Percentiles rank a stretch among this genome's conserved stretches.
phyloP scores from a whole-genome alignment of 2,888 invertebrate species.

The Hydriomena furcata region DNA sequence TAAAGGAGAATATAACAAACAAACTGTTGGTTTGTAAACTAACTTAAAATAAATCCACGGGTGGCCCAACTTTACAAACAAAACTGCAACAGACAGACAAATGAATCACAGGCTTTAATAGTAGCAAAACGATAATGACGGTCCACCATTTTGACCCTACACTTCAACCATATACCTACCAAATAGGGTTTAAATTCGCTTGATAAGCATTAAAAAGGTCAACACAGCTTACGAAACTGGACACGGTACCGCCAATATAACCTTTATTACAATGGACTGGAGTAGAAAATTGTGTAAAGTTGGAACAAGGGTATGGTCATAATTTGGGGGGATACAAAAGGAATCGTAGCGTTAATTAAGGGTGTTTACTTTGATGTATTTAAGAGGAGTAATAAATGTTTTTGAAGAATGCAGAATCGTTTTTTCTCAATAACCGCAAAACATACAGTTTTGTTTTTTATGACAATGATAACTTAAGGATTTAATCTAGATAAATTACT shows the following conservation, averaged over 20 bases:
- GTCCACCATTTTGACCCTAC: not conserved
- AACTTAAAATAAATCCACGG: not conserved
- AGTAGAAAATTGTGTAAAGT: constrained; percentile 6
- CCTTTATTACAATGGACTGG: not conserved
- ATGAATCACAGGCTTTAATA: constrained; percentile 32
- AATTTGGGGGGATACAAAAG: constrained; percentile 23
- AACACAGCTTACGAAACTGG: constrained; percentile 4
- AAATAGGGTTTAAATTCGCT: constrained; percentile 2
- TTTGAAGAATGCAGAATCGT: no score
- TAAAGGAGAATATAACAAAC: no score
- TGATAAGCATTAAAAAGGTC: not conserved
- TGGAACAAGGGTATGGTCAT: constrained; percentile 4
- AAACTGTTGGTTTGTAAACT: no score
- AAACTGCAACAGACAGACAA: constrained; percentile 35
- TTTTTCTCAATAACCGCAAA: no score
- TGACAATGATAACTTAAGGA: no score
- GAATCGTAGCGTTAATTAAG: constrained; percentile 23
- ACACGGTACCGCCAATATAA: not conserved
- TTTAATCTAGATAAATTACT: no score
- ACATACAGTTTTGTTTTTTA: no score
- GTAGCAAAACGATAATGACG: constrained; percentile 29
- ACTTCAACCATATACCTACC: constrained; percentile 1
- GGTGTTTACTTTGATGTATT: constrained; percentile 29
- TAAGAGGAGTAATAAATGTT: no score
- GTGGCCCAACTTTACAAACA: constrained; percentile 25